Percentiles rank a stretch among this genome's conserved stretches.
Conservation (phyloP, 2,797 vertebrate species). For the Danio tinwini region DNA sequence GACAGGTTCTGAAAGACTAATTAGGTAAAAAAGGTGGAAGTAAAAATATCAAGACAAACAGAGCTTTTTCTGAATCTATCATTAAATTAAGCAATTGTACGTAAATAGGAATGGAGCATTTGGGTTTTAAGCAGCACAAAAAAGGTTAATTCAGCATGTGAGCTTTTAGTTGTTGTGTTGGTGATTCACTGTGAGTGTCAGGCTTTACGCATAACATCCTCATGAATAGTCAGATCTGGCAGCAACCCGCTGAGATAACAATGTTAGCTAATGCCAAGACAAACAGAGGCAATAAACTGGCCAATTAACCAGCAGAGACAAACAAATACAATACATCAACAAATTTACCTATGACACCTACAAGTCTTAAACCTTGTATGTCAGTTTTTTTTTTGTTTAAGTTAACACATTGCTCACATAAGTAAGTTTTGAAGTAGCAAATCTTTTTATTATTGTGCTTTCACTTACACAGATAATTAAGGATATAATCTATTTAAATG, state of each 20-base stretch:
- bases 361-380: too few relatives aligned
- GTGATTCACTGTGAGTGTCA: constrained; percentile 52
- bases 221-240: constrained; percentile 60
- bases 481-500: too few relatives aligned
- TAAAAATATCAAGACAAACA: constrained; percentile 2
- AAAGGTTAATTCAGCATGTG: constrained; percentile 7
- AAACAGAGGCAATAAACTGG: constrained; percentile 60
- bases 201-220: constrained; percentile 42
- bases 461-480: too few relatives aligned
- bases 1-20: too few relatives aligned
- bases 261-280: constrained; percentile 59
- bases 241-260: constrained; percentile 60
- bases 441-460: too few relatives aligned
- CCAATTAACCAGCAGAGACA: constrained; percentile 55
- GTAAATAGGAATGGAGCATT: not conserved
- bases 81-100: not conserved
- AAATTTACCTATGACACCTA: constrained; percentile 33
- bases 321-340: constrained; percentile 51
- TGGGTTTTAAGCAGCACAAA: not conserved
- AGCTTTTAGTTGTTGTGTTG: constrained; percentile 24
- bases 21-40: too few relatives aligned
- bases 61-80: constrained; percentile 1
- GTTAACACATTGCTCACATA: too few relatives aligned
- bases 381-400: too few relatives aligned
- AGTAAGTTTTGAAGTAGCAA: too few relatives aligned